Conservation (phyloP, 2,113 vertebrate species). For the Thymallus thymallus region DNA sequence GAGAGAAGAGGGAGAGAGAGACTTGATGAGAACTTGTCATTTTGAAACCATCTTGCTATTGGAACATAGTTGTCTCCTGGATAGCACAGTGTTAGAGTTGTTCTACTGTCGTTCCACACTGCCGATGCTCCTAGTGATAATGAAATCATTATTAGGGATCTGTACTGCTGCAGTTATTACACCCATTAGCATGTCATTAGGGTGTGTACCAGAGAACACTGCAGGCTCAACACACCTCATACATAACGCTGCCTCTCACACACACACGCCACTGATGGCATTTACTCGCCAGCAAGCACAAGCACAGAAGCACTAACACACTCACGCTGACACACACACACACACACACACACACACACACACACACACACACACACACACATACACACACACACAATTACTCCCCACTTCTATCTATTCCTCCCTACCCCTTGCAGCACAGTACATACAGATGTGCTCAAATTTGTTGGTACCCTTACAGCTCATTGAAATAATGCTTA, state of each 20-base stretch:
- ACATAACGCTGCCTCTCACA: constrained; percentile 18
- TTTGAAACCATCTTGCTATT: not conserved
- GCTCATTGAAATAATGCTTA: no score
- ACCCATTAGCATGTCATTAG: constrained; percentile 62
- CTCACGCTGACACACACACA: not conserved
- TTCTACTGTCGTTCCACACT: not conserved
- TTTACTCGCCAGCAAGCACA: constrained; percentile 2
- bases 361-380: not conserved
- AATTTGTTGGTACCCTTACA: no score
- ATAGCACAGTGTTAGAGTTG: no score
- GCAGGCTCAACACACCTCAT: not conserved
- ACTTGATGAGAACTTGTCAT: not conserved
- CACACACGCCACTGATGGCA: not conserved
- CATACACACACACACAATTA: not conserved
- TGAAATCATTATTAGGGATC: constrained; percentile 57
- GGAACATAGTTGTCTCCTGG: no score
- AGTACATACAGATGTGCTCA: no score
- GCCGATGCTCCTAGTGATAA: constrained; percentile 43
- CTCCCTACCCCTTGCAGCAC: not conserved
- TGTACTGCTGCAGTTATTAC: constrained; percentile 28
- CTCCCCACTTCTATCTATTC: not conserved
- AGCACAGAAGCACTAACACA: constrained; percentile 7
- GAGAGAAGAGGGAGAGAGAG: not conserved
- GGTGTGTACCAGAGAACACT: not conserved
- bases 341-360: not conserved